Evolutionary conservation across 1,140 invertebrate species (phyloP), one percentile per base, ranked within the genome.

Genomic region (Phortica variegata): DNA sequence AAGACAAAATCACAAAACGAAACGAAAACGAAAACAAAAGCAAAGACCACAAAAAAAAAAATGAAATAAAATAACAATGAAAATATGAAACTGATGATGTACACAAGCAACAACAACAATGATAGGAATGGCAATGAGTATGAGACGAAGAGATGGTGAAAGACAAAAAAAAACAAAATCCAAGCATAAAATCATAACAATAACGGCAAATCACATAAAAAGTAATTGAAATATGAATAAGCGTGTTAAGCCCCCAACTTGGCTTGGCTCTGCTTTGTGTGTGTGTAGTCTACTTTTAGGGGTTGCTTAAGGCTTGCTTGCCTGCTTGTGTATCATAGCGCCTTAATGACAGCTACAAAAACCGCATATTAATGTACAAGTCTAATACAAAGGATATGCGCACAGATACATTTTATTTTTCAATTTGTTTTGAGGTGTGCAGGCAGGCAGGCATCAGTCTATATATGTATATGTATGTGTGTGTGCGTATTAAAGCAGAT

Each of bases 131-230:
- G 12, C 33, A 52, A 51, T 23, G 23, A 17, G 34, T 15, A 19
- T 17, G 40, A 45, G 9, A 38, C 17, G n/a, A 49, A 39, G 38
- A 46, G 13, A 40, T 21, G 44, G 48, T 51, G 62, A 56, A 60
- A 58, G 51, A 44, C 49, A 60, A 58, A 54, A 60, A 68, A 68
- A 68, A 60, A 63, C 57, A 68, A 63, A 63, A 68, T 60, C 58
- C 68, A 68, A 68, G 63, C 63, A 68, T 63, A 68, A 68, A 68
- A 58, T 50, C 58, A 49, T 56, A 47, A 40, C 59, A 51, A 66
- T 68, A 65, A 68, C 63, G 68, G 52, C 60, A 68, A 68, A 68
- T 68, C 65, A 69, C 60, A 71, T 71, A 71, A 71, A 71, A 71
- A 71, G 60, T 71, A 71, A 71, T 71, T 71, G 68, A 71, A 68